These are phyloP conservation scores for Brachionus rotundiformis DNA, from an alignment of 1,140 invertebrate species.

Conservation along the genomic window DNA sequence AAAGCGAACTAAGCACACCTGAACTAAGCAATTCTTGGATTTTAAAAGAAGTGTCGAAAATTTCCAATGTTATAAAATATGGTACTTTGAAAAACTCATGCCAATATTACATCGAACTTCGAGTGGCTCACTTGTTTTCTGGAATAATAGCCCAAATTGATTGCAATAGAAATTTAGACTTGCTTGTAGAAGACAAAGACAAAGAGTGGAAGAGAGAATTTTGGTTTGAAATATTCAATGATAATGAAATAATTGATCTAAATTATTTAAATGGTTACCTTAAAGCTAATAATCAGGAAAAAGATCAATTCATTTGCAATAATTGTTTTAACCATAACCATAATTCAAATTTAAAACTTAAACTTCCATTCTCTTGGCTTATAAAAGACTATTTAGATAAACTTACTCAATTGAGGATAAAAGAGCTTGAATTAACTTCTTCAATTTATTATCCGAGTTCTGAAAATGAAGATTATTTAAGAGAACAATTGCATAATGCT, in stretches of 20 bases:
- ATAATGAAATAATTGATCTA: neutral
- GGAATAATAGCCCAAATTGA: neutral
- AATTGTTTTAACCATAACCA: neutral
- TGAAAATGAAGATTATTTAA: neutral
- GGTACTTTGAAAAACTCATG: slow-evolving; percentile 40
- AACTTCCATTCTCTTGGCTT: slow-evolving; percentile 27
- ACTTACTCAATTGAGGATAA: slow-evolving; percentile 10
- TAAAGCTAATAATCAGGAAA: slow-evolving; percentile 2
- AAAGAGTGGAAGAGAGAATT: neutral
- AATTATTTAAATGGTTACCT: neutral
- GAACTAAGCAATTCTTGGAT: slow-evolving; percentile 20
- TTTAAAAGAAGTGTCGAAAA: slow-evolving; percentile 26
- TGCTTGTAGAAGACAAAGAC: neutral
- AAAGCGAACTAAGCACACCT: neutral
- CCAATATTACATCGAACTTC: slow-evolving; percentile 21
- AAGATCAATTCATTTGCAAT: neutral
- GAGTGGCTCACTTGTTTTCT: slow-evolving; percentile 8
- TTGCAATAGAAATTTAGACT: slow-evolving; percentile 17
- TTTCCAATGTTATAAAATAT: slow-evolving; percentile 32
- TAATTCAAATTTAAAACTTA: neutral
- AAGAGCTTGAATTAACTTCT: neutral
- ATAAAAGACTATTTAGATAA: slow-evolving; percentile 25
- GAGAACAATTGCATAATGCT: neutral
- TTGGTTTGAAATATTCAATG: neutral
- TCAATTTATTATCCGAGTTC: neutral